Conservation (phyloP, 2,113 vertebrate genomes). For the Campylomormyrus tamandua region DNA sequence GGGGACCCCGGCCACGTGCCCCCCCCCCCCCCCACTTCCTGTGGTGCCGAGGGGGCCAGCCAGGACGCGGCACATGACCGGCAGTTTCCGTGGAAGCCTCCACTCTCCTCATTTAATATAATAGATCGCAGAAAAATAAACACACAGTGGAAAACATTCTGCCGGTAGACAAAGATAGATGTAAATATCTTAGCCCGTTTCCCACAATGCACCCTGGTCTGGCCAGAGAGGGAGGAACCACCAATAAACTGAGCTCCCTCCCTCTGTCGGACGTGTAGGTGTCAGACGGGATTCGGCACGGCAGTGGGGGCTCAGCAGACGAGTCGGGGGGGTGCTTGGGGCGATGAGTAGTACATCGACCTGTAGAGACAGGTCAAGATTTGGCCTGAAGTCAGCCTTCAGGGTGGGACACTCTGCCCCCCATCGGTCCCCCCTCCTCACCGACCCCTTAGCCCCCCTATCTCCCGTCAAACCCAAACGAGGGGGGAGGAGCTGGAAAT, state of each 20-base stretch:
- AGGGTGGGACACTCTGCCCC: neutral
- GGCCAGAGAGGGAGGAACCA: neutral
- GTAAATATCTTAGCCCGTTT: neutral
- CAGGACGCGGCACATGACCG: slow-evolving; percentile 1
- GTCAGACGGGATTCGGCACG: neutral
- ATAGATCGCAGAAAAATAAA: neutral
- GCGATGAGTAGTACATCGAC: neutral
- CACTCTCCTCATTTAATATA: neutral
- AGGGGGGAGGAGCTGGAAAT: neutral
- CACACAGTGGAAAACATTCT: neutral
- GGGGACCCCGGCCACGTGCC: neutral
- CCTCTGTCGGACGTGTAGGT: neutral
- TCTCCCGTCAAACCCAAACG: neutral
- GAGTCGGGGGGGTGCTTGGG: neutral
- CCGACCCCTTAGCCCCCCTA: neutral
- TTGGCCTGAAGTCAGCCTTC: neutral
- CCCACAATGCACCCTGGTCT: neutral
- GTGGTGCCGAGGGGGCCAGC: neutral
- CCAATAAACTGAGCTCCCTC: neutral
- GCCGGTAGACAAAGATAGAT: neutral
- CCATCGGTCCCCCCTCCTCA: neutral
- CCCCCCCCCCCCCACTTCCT: neutral
- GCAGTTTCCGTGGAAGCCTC: neutral
- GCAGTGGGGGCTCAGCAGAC: neutral
- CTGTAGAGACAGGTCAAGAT: neutral